A percentile compares a stretch with the other conserved stretches of the same genome.
phyloP scores from a whole-genome alignment of 2,113 vertebrate genomes.

The Percopsis transmontana region DNA sequence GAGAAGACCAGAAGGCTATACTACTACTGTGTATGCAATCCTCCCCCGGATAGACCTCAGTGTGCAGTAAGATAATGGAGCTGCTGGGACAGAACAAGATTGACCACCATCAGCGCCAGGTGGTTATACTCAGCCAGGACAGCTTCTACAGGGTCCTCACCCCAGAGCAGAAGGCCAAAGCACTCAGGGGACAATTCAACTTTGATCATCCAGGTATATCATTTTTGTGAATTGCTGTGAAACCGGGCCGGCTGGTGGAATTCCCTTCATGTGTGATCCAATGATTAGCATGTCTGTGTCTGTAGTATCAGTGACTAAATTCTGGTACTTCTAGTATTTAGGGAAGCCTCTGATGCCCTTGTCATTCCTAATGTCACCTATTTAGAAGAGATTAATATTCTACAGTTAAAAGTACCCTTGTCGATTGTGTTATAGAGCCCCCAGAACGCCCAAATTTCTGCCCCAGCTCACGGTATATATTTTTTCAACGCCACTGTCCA shows the following conservation, averaged over 20 bases:
- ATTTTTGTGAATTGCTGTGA: not conserved
- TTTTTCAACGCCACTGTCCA: too few species aligned
- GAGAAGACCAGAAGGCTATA: not conserved
- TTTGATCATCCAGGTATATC: slow-evolving; percentile 91
- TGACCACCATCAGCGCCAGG: slow-evolving; percentile 91
- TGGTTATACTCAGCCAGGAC: slow-evolving; percentile 96
- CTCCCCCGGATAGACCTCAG: slow-evolving; percentile 83
- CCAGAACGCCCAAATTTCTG: too few species aligned
- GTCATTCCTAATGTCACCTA: too few species aligned
- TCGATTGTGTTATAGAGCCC: too few species aligned
- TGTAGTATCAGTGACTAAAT: not conserved
- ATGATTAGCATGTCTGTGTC: not conserved
- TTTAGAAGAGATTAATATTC: too few species aligned
- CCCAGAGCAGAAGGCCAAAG: slow-evolving; percentile 93
- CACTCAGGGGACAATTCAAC: slow-evolving; percentile 95
- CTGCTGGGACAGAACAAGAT: slow-evolving; percentile 96
- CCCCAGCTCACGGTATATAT: too few species aligned
- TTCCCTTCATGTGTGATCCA: not conserved
- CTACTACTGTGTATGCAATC: not conserved
- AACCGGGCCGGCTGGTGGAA: not conserved
- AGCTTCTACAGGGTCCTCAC: slow-evolving; percentile 96
- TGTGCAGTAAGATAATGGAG: slow-evolving; percentile 96
- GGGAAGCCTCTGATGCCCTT: too few species aligned
- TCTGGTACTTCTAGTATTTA: not conserved
- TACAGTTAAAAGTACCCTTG: too few species aligned